Evolutionary conservation across 2,797 vertebrate species (phyloP), one percentile per base, ranked within the genome.

Genomic region (Enteromius anoplus): DNA sequence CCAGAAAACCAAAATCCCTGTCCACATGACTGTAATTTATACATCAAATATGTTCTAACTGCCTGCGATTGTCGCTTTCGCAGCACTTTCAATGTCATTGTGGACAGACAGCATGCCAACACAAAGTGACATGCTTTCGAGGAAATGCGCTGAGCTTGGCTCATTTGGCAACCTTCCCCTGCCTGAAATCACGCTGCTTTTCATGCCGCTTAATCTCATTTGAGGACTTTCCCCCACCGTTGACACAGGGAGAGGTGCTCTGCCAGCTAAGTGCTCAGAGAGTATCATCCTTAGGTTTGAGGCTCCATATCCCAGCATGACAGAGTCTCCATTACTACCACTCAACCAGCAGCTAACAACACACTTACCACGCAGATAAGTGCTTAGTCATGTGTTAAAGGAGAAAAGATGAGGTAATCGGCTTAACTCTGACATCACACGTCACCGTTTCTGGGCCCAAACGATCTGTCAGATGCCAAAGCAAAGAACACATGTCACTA

Each of bases 191-290:
- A 88, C 40, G 84, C 84, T 80, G 86, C 51, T 87, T 91, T 89
- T 87, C 87, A 89, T 87, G 87, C 82, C 60, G 77, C 87, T 84
- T 65, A 90, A 92, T 90, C 86, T 89, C 89, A 91, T 93, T 89
- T 55, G 86, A 86, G 68, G 79, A 82, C 86, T 86, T 85, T 81
- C 84, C 88, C 86, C 85, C 82, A 49, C 29, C 11, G 58, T 23
- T 23, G 21, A 40, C 78, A 82, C 62, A 45, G 75, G 37, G 23
- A 66, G 75, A 62, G 55, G 75, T 60, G 26, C 75, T 70, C 37
- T 68, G 80, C 62, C 40, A 72, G 65, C 72, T 76, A 51, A 68
- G 79, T 81, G 66, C 42, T 81, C 37, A 37, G 65, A 82, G 75
- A 81, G 15, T 7, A 55, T 15, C 60, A 68, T 78, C 49, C 19